Evolutionary conservation across 2,888 invertebrate species (phyloP).

Genomic region (Abrostola triplasia): DNA sequence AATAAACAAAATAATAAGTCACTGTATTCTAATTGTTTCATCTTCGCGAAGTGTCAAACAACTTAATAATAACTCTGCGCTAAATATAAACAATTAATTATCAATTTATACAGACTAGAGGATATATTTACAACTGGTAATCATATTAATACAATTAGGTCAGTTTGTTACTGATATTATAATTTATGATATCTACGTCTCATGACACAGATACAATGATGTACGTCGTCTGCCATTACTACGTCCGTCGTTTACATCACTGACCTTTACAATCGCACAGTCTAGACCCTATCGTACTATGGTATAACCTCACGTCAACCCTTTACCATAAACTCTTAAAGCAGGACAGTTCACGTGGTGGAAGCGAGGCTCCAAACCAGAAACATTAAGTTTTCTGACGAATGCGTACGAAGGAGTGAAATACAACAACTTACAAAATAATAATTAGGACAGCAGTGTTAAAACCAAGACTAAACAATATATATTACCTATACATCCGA

Average conservation of each 20-base stretch:
- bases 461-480: too few species aligned
- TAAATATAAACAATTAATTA: neutral
- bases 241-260: neutral
- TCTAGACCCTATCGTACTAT: neutral
- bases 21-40: constrained; percentile 14
- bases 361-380: too few species aligned
- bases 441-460: too few species aligned
- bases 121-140: constrained; percentile 66
- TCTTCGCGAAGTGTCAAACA: constrained; percentile 8
- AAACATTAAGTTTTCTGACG: too few species aligned
- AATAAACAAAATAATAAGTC: neutral
- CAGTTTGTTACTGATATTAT: constrained; percentile 5
- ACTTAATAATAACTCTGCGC: constrained; percentile 1
- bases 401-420: too few species aligned
- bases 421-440: too few species aligned
- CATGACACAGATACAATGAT: constrained; percentile 6
- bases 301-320: too few species aligned
- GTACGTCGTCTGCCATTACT: neutral
- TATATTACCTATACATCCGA: too few species aligned
- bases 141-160: constrained; percentile 18
- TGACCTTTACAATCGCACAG: neutral
- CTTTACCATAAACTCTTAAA: too few species aligned
- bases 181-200: neutral
- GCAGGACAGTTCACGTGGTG: too few species aligned
- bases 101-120: constrained; percentile 64